Conservation (phyloP, 2,888 invertebrate genomes). For the Nymphalis urticae region DNA sequence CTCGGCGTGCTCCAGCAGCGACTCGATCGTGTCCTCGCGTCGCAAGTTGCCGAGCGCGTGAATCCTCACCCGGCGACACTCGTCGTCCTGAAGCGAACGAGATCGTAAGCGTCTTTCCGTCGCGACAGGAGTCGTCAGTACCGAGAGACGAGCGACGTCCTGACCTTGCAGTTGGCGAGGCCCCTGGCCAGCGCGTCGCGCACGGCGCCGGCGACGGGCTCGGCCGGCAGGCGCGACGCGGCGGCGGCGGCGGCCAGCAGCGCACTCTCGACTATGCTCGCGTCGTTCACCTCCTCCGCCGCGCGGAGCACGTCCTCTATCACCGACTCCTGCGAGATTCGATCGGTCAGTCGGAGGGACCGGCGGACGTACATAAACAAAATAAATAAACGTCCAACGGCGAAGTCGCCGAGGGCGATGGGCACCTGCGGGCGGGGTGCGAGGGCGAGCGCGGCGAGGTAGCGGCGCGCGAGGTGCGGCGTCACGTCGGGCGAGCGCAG, state of each 20-base stretch:
- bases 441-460: slow-evolving; percentile 47
- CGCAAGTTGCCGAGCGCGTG: slow-evolving; percentile 59
- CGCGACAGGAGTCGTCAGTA: too few relatives aligned
- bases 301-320: slow-evolving; percentile 46
- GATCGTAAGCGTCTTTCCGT: background rate
- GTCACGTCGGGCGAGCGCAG: slow-evolving; percentile 45
- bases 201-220: slow-evolving; percentile 43
- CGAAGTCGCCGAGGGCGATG: slow-evolving; percentile 21
- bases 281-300: slow-evolving; percentile 36
- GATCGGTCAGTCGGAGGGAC: background rate
- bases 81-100: slow-evolving; percentile 41
- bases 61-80: slow-evolving; percentile 48
- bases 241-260: slow-evolving; percentile 41
- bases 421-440: slow-evolving; percentile 32
- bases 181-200: slow-evolving; percentile 27
- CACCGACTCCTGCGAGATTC: slow-evolving; percentile 40
- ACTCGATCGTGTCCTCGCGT: slow-evolving; percentile 48
- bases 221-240: slow-evolving; percentile 35
- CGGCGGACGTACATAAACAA: too few relatives aligned
- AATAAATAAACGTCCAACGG: background rate
- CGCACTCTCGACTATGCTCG: slow-evolving; percentile 46
- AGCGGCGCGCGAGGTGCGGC: slow-evolving; percentile 39
- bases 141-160: background rate
- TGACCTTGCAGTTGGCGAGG: slow-evolving; percentile 34
- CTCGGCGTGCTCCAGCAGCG: slow-evolving; percentile 52